Conservation (phyloP, 2,797 vertebrate species). For the Hybognathus amarus region DNA sequence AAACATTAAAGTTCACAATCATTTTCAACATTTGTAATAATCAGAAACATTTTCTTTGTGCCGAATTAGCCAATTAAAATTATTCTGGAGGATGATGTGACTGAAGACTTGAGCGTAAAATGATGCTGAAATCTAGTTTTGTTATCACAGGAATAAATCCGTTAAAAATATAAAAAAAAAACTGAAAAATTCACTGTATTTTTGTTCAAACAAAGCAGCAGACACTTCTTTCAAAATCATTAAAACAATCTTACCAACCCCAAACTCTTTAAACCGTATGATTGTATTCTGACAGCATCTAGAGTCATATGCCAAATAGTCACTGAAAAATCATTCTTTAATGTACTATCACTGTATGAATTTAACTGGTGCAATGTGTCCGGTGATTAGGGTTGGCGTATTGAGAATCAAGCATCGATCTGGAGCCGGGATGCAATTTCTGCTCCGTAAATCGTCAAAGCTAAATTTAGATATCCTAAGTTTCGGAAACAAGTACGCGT, state of each 20-base stretch:
- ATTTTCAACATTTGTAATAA: not conserved
- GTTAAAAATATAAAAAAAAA: not conserved
- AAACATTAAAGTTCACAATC: not conserved
- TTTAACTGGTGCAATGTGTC: not conserved
- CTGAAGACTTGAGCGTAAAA: not conserved
- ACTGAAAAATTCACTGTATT: not conserved
- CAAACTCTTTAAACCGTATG: not conserved
- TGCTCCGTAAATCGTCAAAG: too few relatives aligned
- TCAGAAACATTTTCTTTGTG: not conserved
- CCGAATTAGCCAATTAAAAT: not conserved
- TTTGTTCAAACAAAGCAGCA: not conserved
- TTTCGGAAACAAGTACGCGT: too few relatives aligned
- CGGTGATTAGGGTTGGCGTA: too few relatives aligned
- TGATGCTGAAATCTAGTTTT: not conserved
- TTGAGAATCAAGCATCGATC: too few relatives aligned
- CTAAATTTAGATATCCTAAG: too few relatives aligned
- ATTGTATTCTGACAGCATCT: too few relatives aligned
- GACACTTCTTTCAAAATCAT: not conserved
- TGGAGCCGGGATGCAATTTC: too few relatives aligned
- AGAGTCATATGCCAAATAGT: too few relatives aligned
- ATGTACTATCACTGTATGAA: not conserved
- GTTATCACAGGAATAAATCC: not conserved
- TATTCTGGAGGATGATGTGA: not conserved
- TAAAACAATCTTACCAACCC: not conserved
- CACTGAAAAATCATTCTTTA: not conserved